Percentiles rank a stretch among this genome's conserved stretches.
Evolutionary conservation across 2,797 vertebrate genomes (phyloP).

Genomic region (Amblyraja radiata): DNA sequence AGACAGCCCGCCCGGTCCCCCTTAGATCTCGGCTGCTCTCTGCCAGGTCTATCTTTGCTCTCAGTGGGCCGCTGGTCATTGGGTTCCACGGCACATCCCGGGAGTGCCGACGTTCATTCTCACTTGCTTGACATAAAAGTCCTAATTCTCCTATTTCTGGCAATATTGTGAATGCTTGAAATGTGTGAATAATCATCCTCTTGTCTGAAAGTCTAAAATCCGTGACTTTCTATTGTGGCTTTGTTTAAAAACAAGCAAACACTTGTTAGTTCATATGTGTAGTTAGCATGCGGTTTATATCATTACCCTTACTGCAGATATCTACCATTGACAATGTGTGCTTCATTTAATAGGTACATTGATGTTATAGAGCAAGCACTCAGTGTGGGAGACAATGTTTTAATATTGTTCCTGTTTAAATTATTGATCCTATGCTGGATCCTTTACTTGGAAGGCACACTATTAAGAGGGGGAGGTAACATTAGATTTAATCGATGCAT

Average conservation of each 20-base stretch:
- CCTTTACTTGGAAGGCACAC: conserved; percentile 61
- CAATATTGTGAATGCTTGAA: neutral
- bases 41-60: neutral
- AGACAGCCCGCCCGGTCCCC: too few species aligned
- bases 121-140: neutral
- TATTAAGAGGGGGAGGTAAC: conserved; percentile 70
- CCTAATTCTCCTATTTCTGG: neutral
- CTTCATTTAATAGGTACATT: conserved; percentile 51
- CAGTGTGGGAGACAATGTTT: conserved; percentile 59
- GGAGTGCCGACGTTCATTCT: neutral
- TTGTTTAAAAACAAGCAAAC: neutral
- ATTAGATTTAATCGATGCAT: neutral
- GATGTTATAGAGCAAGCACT: conserved; percentile 66
- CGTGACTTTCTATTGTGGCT: neutral
- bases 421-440: conserved; percentile 63
- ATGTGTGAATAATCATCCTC: neutral
- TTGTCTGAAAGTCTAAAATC: neutral
- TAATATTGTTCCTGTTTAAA: conserved; percentile 50
- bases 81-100: too few species aligned
- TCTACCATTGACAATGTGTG: neutral
- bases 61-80: too few species aligned
- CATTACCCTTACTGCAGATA: neutral
- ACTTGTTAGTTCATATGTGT: neutral
- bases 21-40: too few species aligned
- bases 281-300: neutral